These are phyloP conservation scores for Bruchidius siliquastri DNA, from an alignment of 2,888 invertebrate genomes.

Conservation along the genomic window DNA sequence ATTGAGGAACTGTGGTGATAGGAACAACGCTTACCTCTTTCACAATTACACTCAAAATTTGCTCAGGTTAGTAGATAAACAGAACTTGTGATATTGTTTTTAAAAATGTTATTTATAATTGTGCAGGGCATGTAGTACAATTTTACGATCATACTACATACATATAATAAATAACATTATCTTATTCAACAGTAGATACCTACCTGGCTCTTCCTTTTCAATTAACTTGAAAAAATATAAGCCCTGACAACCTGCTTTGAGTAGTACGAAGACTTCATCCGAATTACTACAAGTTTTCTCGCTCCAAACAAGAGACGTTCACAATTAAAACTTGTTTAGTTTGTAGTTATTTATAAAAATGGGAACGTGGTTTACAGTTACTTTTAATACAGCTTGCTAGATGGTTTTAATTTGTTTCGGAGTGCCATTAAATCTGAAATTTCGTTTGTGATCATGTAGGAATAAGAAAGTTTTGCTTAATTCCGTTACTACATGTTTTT, in stretches of 20 bases:
- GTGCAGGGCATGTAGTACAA: background rate
- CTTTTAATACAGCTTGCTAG: conserved; percentile 8
- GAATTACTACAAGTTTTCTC: no score
- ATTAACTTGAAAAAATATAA: background rate
- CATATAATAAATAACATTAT: background rate
- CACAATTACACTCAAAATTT: no score
- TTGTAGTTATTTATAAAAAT: conserved; percentile 1
- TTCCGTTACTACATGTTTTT: no score
- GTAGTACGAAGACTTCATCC: no score
- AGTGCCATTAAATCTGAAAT: background rate
- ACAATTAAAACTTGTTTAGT: background rate
- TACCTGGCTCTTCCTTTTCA: background rate
- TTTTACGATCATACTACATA: background rate
- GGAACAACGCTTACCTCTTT: no score
- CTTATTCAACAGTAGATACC: background rate
- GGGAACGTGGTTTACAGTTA: conserved; percentile 16
- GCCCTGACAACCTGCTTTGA: background rate
- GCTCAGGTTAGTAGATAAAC: background rate
- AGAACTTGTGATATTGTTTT: background rate
- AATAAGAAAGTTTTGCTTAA: no score
- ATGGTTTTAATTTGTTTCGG: conserved; percentile 1
- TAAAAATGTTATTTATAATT: background rate
- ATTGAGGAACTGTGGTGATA: no score
- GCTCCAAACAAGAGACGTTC: background rate
- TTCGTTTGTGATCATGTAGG: background rate